Conservation (phyloP, 1,140 invertebrate genomes). For the Drosophila burlai region DNA sequence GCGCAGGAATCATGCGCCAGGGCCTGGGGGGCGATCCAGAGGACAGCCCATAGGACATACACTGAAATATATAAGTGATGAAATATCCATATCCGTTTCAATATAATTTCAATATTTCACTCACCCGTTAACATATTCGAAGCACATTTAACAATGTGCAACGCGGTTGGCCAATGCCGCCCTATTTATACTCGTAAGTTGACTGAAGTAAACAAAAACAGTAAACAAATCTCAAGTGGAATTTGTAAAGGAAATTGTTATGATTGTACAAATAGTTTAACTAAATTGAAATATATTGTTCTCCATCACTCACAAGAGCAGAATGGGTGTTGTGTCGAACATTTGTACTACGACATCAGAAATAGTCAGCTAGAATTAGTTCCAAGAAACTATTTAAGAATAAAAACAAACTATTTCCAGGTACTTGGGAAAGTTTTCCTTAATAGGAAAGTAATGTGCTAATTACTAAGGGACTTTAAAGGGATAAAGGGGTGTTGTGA, state of each 20-base stretch:
- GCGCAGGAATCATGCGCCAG: constrained; percentile 51
- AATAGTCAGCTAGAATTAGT: not conserved
- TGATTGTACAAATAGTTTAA: constrained; percentile 19
- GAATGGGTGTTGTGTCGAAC: constrained; percentile 4
- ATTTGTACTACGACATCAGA: not conserved
- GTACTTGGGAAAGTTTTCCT: not conserved
- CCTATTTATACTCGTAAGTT: constrained; percentile 51
- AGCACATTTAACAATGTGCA: constrained; percentile 44
- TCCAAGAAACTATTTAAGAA: not conserved
- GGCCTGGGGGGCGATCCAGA: constrained; percentile 57
- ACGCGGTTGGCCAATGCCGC: not conserved
- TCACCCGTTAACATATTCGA: constrained; percentile 67
- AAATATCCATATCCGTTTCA: not conserved
- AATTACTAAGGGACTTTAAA: not conserved
- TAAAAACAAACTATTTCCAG: not conserved
- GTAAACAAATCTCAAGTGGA: constrained; percentile 40
- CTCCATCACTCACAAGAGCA: not conserved
- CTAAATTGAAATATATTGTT: constrained; percentile 23
- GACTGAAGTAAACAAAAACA: constrained; percentile 13
- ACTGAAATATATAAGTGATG: constrained; percentile 21
- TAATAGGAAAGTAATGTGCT: too few species aligned
- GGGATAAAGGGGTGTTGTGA: too few species aligned
- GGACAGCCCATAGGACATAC: constrained; percentile 61
- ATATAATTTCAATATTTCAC: constrained; percentile 13
- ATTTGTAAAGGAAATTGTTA: not conserved